phyloP scores from a whole-genome alignment of 1,140 invertebrate genomes.

The Nylanderia fulva region DNA sequence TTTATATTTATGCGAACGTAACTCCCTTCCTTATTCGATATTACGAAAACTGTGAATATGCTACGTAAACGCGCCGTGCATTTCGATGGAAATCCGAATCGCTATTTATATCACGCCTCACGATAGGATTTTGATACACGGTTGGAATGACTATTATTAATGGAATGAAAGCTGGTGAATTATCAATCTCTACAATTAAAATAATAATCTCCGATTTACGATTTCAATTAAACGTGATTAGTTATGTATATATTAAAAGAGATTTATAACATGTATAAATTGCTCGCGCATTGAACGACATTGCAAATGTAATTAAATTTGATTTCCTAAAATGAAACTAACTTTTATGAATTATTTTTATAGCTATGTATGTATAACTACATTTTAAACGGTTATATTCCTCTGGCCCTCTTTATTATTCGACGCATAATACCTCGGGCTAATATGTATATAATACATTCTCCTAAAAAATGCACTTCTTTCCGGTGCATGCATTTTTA shows the following conservation, averaged over 20 bases:
- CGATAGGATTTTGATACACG: background rate
- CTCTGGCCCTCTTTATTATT: slow-evolving; percentile 37
- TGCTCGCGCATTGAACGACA: no score
- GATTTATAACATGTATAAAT: background rate
- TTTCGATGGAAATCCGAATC: slow-evolving; percentile 21
- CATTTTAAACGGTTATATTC: slow-evolving; percentile 40
- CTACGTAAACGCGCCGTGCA: background rate
- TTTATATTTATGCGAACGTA: slow-evolving; percentile 54
- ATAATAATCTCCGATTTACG: slow-evolving; percentile 7
- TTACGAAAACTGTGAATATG: slow-evolving; percentile 50
- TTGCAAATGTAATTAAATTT: background rate
- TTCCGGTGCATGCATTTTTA: slow-evolving; percentile 1
- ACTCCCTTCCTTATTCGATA: slow-evolving; percentile 40
- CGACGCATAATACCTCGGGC: slow-evolving; percentile 1
- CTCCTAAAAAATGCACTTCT: slow-evolving; percentile 35
- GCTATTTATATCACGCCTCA: background rate
- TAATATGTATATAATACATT: slow-evolving; percentile 61
- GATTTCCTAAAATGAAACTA: background rate
- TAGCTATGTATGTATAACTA: background rate
- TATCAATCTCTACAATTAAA: background rate
- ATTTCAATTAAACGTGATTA: slow-evolving; percentile 2
- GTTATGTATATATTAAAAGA: background rate
- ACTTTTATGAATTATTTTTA: slow-evolving; percentile 21
- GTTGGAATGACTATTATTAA: background rate
- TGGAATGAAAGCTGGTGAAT: background rate